Evolutionary conservation across 2,888 invertebrate genomes (phyloP).

Genomic region (Ferdinandea cuprea): DNA sequence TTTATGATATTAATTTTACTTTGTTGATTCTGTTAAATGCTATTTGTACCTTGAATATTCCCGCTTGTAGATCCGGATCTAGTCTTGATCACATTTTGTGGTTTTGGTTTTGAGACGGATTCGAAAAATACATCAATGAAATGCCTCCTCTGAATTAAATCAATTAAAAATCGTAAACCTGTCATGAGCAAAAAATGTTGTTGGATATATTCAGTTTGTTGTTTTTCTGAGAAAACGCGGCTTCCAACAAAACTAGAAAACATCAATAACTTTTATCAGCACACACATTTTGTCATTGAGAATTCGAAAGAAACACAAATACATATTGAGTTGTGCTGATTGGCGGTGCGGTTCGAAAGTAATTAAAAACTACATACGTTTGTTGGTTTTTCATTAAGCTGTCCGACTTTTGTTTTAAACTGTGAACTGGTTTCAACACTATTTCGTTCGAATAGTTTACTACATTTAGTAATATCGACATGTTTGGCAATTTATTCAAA

Average conservation of each 20-base stretch:
- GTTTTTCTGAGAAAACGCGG: constrained; percentile 22
- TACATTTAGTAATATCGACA: no score
- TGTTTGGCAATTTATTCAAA: no score
- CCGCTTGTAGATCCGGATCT: constrained; percentile 9
- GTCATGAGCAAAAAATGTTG: constrained; percentile 45
- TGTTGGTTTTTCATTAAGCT: constrained; percentile 57
- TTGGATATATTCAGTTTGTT: no score
- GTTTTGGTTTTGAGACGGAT: constrained; percentile 32
- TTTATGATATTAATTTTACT: neutral
- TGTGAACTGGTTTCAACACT: constrained; percentile 18
- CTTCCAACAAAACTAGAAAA: constrained; percentile 25
- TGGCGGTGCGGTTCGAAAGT: constrained; percentile 33
- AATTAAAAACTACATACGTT: constrained; percentile 45
- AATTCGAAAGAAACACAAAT: constrained; percentile 30
- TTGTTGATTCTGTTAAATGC: constrained; percentile 4
- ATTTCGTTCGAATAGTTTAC: no score
- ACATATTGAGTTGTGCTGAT: constrained; percentile 36
- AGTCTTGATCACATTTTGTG: constrained; percentile 40
- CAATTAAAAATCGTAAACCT: constrained; percentile 59
- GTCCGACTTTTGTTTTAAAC: constrained; percentile 25
- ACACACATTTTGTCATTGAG: constrained; percentile 55
- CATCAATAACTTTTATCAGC: constrained; percentile 51
- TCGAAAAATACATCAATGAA: constrained; percentile 53
- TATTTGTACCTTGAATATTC: neutral
- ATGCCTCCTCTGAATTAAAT: constrained; percentile 48